phyloP scores from a whole-genome alignment of 2,113 vertebrate species.

The Parus major region DNA sequence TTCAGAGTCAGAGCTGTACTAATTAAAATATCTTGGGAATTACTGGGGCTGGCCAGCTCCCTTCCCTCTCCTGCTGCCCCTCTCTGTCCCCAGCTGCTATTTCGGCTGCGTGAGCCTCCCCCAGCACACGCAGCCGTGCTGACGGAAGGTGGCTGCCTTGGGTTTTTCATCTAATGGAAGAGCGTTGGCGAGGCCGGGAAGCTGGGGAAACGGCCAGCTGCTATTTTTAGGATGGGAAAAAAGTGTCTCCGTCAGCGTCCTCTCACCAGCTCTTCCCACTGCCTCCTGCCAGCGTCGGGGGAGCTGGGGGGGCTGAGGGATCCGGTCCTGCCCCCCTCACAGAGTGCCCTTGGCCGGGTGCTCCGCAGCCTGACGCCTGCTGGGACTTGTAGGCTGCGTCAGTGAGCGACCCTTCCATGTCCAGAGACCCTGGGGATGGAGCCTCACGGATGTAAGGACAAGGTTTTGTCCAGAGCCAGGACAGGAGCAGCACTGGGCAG shows the following conservation, averaged over 20 bases:
- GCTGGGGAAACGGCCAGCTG: conserved; percentile 61
- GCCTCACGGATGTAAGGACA: fast-evolving
- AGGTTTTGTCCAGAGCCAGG: background rate
- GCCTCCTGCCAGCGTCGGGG: background rate
- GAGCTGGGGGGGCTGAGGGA: background rate
- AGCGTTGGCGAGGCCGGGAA: conserved; percentile 60
- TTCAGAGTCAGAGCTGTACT: background rate
- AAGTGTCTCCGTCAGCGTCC: conserved; percentile 53
- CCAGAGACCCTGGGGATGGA: background rate
- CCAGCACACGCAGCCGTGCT: background rate
- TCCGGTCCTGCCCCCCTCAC: background rate
- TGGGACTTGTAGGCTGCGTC: background rate
- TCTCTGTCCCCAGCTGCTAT: background rate
- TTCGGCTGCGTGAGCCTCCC: background rate
- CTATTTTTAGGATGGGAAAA: conserved; percentile 60
- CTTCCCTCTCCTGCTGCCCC: background rate
- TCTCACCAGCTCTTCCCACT: conserved; percentile 37
- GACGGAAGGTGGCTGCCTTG: conserved; percentile 25
- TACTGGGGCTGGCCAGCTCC: background rate
- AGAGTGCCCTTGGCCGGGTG: background rate
- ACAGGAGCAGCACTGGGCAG: background rate
- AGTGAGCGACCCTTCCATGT: fast-evolving
- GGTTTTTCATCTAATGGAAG: conserved; percentile 27
- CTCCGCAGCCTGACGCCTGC: fast-evolving
- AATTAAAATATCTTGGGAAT: conserved; percentile 29